Base-by-base conservation (phyloP, 2,888 invertebrate species). In the Bombyx huttoni region DNA sequence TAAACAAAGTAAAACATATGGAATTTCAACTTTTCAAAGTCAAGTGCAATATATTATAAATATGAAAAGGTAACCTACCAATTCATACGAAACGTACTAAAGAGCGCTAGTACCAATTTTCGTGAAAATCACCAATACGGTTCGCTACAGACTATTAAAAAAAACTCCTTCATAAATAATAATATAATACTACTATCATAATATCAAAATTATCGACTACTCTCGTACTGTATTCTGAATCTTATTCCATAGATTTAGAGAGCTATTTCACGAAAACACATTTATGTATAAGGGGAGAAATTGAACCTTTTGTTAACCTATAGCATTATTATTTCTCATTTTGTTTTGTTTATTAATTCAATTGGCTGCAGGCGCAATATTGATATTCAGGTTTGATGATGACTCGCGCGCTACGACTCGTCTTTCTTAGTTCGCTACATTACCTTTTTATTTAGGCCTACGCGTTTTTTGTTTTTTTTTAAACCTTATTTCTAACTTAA, bases 271-370 rank as follows among this genome's bases (percentile, higher is more conserved):
- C 69, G 65, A 67, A 68, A 73, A 72, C 75, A 78, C 47, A 49
- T 51, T 51, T 78, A 73, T 81, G 78, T 78, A 40, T 73, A 75
- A 73, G 86, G 87, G 88, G 87, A 87, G 86, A 87, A 87, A 86
- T 87, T 84, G 81, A 84, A 84, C 83, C 88, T 88, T 87, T 88
- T 88, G 88, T 88, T 88, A 81, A 86, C 81, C 88, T 83, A 84
- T 87, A 86, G 88, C 82, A 83, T 88, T 88, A 88, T 88, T 88
- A 88, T 88, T 86, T 88, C 84, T 84, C 87, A 87, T 88, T 88
- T 88, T 88, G 87, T 88, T 88, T 88, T 88, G 88, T 88, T 88
- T 88, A 88, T 88, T 88, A 88, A 88, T 88, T 88, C 87, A 87
- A 88, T 88, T 88, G 87, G 88, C 88, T 80, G 70, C 82, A 80